These are phyloP conservation scores for Simalia tracyae DNA, from an alignment of 2,797 vertebrate genomes.

Conservation along the genomic window DNA sequence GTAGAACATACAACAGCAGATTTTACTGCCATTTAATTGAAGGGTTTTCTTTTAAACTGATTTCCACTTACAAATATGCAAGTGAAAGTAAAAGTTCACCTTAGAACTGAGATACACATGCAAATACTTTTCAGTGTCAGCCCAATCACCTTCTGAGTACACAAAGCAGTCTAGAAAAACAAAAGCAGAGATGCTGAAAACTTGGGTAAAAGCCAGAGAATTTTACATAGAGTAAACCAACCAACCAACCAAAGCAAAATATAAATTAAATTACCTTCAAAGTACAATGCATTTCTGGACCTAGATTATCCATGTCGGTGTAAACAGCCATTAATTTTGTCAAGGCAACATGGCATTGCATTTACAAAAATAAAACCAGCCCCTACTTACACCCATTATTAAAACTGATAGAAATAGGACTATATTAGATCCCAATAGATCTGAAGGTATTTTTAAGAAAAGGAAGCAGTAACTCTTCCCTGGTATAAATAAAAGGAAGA, in stretches of 20 bases:
- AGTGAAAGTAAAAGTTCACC: constrained; percentile 27
- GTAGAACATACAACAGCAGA: constrained; percentile 30
- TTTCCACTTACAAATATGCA: constrained; percentile 41
- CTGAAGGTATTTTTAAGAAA: background rate
- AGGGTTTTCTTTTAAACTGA: constrained; percentile 30
- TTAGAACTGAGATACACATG: background rate
- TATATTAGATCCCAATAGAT: background rate
- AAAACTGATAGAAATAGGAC: background rate
- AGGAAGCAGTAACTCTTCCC: background rate
- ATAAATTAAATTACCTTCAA: background rate
- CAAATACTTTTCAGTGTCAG: constrained; percentile 6
- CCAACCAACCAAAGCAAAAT: background rate
- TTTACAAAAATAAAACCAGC: background rate
- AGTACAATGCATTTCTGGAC: background rate
- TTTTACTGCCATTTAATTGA: constrained; percentile 19
- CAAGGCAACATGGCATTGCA: background rate
- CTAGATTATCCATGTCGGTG: background rate
- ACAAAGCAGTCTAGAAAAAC: background rate
- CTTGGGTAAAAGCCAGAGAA: background rate
- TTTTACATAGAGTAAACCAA: background rate
- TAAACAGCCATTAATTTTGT: background rate
- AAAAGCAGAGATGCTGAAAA: background rate
- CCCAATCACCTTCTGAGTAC: background rate
- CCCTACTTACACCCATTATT: background rate
- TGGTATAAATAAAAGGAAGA: background rate